Percentiles rank a stretch among this genome's conserved stretches.
phyloP scores from a whole-genome alignment of 2,797 vertebrate species.

The Acanthis flammea region DNA sequence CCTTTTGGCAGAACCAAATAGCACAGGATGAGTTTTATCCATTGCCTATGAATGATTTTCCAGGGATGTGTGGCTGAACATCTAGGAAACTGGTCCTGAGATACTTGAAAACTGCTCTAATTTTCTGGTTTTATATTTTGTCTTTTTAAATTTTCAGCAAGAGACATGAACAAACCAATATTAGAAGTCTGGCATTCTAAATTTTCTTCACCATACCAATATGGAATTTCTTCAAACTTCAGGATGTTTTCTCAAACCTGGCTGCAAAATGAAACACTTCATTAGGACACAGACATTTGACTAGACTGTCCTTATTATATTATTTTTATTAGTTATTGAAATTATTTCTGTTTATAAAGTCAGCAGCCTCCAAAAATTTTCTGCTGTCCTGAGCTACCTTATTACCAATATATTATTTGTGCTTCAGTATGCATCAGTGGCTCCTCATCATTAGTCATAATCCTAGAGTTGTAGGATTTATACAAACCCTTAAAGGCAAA shows the following conservation, averaged over 20 bases:
- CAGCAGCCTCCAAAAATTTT: neutral
- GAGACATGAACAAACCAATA: neutral
- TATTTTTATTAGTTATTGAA: neutral
- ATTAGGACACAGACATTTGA: neutral
- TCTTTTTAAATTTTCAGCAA: neutral
- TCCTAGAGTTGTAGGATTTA: neutral
- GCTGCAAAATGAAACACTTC: neutral
- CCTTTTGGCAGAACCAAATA: neutral
- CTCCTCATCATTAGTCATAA: neutral
- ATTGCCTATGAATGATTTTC: neutral
- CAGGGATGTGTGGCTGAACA: neutral
- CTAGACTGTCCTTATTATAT: neutral
- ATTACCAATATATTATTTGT: neutral
- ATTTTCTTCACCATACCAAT: neutral
- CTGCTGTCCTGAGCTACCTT: neutral
- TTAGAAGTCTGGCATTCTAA: neutral
- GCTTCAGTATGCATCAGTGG: neutral
- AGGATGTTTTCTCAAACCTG: neutral
- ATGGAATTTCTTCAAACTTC: neutral
- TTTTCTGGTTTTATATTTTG: neutral
- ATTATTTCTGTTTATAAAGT: neutral
- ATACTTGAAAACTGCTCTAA: neutral
- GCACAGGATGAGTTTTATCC: neutral
- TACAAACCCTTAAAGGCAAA: neutral
- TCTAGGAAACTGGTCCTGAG: neutral